Conservation (phyloP, 2,113 vertebrate species). For the Xyrauchen texanus region DNA sequence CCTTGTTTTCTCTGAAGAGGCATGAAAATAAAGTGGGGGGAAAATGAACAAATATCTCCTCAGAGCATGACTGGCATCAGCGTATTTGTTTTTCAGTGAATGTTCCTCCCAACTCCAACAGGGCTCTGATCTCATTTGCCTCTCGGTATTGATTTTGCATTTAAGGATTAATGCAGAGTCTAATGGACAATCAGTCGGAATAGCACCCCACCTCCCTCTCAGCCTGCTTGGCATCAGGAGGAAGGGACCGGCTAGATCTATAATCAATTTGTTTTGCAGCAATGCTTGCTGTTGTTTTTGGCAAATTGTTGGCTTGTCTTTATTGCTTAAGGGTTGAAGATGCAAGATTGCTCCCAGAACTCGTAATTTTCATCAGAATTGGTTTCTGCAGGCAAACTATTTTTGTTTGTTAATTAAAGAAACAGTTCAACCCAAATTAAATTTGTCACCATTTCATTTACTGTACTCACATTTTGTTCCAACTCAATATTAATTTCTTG, state of each 20-base stretch:
- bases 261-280: constrained; percentile 48
- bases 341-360: neutral
- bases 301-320: constrained; percentile 30
- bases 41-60: constrained; percentile 12
- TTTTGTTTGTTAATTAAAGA: neutral
- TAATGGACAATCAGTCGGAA: constrained; percentile 51
- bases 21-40: neutral
- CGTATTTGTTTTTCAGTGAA: neutral
- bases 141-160: constrained; percentile 54
- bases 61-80: neutral
- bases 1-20: neutral
- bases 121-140: constrained; percentile 42
- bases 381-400: neutral
- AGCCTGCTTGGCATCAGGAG: constrained; percentile 25
- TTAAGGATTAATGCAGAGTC: constrained; percentile 51
- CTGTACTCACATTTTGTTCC: too few relatives aligned
- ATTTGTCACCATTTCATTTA: neutral
- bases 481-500: too few relatives aligned
- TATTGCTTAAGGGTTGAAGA: neutral
- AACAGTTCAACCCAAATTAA: neutral
- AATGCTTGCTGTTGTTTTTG: constrained; percentile 39
- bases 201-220: constrained; percentile 34
- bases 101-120: constrained; percentile 1
- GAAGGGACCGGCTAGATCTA: constrained; percentile 15
- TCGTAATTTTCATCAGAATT: neutral